Conservation (phyloP, 2,797 vertebrate genomes). For the Macropodus opercularis region DNA sequence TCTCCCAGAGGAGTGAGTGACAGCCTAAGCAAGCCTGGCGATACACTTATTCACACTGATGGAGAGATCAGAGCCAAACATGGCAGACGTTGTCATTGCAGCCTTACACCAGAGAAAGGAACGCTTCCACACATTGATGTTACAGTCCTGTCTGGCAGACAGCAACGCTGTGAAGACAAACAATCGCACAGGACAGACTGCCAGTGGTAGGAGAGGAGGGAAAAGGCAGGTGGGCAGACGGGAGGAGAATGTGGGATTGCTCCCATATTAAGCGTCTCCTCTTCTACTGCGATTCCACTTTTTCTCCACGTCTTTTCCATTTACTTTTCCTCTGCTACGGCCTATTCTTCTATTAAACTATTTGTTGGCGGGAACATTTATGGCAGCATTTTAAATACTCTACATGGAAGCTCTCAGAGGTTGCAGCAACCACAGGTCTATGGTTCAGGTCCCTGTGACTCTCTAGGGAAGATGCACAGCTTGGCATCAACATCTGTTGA, state of each 20-base stretch:
- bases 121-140: conserved; percentile 65
- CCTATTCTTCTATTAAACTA: too few species aligned
- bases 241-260: conserved; percentile 16
- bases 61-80: conserved; percentile 83
- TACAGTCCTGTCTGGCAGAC: conserved; percentile 65
- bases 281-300: conserved; percentile 3
- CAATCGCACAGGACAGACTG: conserved; percentile 53
- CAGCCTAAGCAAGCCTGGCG: conserved; percentile 71
- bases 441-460: too few species aligned
- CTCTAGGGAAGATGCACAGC: too few species aligned
- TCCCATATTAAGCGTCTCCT: conserved; percentile 24
- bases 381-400: too few species aligned
- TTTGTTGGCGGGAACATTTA: too few species aligned
- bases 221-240: conserved; percentile 31
- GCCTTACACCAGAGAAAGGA: conserved; percentile 72
- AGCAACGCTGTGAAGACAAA: conserved; percentile 54
- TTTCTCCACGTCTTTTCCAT: neutral
- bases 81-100: conserved; percentile 78
- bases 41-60: conserved; percentile 80
- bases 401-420: too few species aligned
- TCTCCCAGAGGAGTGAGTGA: conserved; percentile 79
- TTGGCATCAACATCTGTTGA: too few species aligned
- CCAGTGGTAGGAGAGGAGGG: conserved; percentile 29
- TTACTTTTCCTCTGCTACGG: too few species aligned
- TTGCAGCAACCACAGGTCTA: too few species aligned